phyloP scores from a whole-genome alignment of 2,888 invertebrate species.

The Plebejus melissa region DNA sequence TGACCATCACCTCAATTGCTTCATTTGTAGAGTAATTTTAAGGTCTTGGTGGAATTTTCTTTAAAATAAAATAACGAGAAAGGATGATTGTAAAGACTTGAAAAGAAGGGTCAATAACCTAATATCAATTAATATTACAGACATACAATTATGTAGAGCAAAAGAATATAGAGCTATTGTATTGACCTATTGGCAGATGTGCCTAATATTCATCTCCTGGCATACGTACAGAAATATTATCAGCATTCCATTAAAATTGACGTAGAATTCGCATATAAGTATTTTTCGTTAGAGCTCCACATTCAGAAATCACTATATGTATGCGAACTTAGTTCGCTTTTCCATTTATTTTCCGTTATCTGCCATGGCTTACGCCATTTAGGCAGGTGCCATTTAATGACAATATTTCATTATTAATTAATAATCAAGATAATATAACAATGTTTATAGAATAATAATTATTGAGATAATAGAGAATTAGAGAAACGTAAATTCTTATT shows the following conservation, averaged over 20 bases:
- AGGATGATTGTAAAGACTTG: neutral
- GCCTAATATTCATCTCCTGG: neutral
- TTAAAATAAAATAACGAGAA: neutral
- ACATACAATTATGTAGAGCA: neutral
- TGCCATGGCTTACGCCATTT: too few species aligned
- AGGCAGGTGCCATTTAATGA: too few species aligned
- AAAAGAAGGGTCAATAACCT: neutral
- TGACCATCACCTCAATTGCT: neutral
- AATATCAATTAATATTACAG: neutral
- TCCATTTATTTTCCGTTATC: too few species aligned
- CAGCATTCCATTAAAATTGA: conserved; percentile 6
- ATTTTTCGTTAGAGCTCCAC: too few species aligned
- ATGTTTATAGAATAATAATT: too few species aligned
- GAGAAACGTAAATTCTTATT: too few species aligned
- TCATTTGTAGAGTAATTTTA: neutral
- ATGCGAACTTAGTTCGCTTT: too few species aligned
- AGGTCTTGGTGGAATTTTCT: neutral
- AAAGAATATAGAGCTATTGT: neutral
- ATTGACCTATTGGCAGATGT: conserved; percentile 8
- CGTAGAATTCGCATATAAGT: neutral
- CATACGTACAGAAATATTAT: conserved; percentile 9
- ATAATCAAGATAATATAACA: too few species aligned
- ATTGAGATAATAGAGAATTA: too few species aligned
- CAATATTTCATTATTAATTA: too few species aligned
- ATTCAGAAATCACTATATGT: too few species aligned